These are phyloP conservation scores for Cyrtorhinus lividipennis DNA, from an alignment of 1,140 invertebrate genomes.

Conservation along the genomic window DNA sequence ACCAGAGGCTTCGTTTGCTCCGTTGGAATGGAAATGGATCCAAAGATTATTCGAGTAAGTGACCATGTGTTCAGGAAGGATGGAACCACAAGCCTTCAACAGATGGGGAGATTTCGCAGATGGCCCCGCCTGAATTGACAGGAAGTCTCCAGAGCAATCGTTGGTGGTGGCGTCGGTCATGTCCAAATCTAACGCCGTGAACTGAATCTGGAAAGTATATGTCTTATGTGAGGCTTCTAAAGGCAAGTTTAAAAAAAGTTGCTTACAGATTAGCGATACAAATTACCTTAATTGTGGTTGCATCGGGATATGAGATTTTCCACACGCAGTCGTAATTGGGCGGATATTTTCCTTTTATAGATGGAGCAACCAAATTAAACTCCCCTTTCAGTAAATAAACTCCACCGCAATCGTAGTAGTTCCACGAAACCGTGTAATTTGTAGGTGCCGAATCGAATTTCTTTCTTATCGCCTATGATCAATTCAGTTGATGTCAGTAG, in stretches of 20 bases:
- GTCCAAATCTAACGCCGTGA: not conserved
- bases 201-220: constrained; percentile 30
- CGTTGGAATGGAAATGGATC: constrained; percentile 54
- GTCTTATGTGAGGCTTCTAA: not conserved
- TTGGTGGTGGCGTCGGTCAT: not conserved
- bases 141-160: constrained; percentile 42
- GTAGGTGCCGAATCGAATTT: too few relatives aligned
- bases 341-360: constrained; percentile 26
- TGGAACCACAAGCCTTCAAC: constrained; percentile 51
- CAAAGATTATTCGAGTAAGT: constrained; percentile 53
- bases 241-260: not conserved
- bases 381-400: constrained; percentile 26
- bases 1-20: constrained; percentile 37
- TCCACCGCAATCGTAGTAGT: constrained; percentile 45
- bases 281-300: constrained; percentile 10
- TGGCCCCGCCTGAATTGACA: constrained; percentile 41
- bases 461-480: too few relatives aligned
- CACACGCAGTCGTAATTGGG: constrained; percentile 46
- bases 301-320: constrained; percentile 25
- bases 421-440: constrained; percentile 28
- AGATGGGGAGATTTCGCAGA: constrained; percentile 41
- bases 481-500: too few relatives aligned
- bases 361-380: constrained; percentile 29
- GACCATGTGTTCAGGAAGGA: constrained; percentile 41
- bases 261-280: not conserved